Base-by-base conservation (phyloP, 2,797 vertebrate genomes). In the Apogon hyalosoma region DNA sequence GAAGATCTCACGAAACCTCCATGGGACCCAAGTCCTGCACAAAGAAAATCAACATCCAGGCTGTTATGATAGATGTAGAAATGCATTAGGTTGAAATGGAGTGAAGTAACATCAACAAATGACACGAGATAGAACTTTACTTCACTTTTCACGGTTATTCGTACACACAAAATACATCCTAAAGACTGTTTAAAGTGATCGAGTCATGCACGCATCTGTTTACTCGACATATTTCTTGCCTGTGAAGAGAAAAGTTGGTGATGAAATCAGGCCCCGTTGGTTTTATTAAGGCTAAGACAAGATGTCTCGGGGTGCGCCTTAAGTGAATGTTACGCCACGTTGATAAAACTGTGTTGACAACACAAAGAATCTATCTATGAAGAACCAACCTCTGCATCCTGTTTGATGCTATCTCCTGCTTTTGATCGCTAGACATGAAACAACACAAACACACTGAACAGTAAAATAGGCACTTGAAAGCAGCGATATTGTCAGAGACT, bases 381-480 rank as follows among this genome's bases (percentile, higher is more conserved):
- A 47, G 50, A 79, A 75, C 42, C 55, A 63, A 72, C 51, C 63
- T 66, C 60, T 7, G 14, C 19, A 36, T 77, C 69, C 59, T 40
- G 69, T 82, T 82, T 87, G 78, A 84, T 77, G 67, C 55, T 1
- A 56, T 68, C 75, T 63, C 42, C 28, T 0, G 28, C 6, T 43
- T 90, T 86, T 85, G 80, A 87, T 89, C 69, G 47, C 0, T 43
- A 56, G 43, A 81, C 82, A 81, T 75, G 65, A 86, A 82, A 86
- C 65, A 70, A 63, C 67, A 77, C 65, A 69, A 81, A 72, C 62
- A 81, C 68, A 61, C 1, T 61, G 65, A 83, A 73, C 65, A 75
- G 64, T 58, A 70, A 82, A 87, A 84, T 50, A 74, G 82, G 33
- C 67, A 79, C 73, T 78, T 83, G 65, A 83, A 84, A 77, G 79